Percentiles rank a stretch among this genome's conserved stretches.
Evolutionary conservation across 1,140 invertebrate genomes (phyloP).

Genomic region (Zeugodacus cucurbitae): DNA sequence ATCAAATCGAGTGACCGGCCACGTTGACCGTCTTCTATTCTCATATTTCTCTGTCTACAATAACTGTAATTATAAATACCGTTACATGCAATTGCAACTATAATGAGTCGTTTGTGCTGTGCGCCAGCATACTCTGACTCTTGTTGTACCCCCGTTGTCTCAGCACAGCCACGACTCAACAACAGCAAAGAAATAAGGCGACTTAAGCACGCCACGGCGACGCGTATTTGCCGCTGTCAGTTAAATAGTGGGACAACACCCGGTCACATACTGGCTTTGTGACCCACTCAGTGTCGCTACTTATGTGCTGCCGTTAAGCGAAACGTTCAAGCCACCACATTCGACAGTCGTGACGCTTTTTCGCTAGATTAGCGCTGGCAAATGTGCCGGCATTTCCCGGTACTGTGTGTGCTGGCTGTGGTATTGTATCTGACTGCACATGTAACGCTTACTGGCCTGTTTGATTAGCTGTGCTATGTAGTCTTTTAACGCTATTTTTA

Average conservation of each 20-base stretch:
- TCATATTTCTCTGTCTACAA: neutral
- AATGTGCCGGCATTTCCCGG: constrained; percentile 4
- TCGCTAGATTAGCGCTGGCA: neutral
- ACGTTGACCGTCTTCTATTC: neutral
- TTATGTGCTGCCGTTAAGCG: neutral
- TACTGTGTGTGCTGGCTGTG: neutral
- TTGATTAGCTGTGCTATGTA: neutral
- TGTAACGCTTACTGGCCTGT: neutral
- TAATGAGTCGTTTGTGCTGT: neutral
- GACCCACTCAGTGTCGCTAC: neutral
- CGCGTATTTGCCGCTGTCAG: neutral
- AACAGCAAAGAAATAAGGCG: neutral
- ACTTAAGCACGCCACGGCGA: neutral
- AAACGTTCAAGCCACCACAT: neutral
- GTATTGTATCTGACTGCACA: neutral
- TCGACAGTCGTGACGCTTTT: neutral
- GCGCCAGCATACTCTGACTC: no score
- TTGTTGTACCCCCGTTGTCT: neutral
- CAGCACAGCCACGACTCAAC: neutral
- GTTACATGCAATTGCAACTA: neutral
- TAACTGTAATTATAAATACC: neutral
- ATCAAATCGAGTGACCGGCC: neutral
- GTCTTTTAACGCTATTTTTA: neutral
- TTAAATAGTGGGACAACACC: neutral
- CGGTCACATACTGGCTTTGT: neutral